Conservation (phyloP, 2,888 invertebrate species). For the Chalcosyrphus nemorum region DNA sequence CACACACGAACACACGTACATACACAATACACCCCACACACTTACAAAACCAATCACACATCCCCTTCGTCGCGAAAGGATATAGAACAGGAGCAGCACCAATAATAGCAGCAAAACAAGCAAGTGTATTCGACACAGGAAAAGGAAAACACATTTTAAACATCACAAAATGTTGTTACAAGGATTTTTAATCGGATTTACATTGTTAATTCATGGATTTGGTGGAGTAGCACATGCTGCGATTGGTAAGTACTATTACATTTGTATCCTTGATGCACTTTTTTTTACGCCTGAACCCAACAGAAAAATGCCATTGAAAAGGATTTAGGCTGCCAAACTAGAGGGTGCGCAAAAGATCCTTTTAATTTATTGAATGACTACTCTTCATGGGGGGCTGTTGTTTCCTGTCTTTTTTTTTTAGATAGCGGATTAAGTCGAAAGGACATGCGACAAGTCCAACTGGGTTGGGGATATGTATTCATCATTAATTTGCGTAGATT, state of each 20-base stretch:
- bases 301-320: neutral
- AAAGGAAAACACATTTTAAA: slow-evolving; percentile 71
- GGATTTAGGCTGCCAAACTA: slow-evolving; percentile 31
- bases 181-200: slow-evolving; percentile 78
- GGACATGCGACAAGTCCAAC: neutral
- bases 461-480: neutral
- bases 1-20: slow-evolving; percentile 27
- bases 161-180: slow-evolving; percentile 73
- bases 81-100: slow-evolving; percentile 33
- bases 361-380: slow-evolving; percentile 20
- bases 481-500: neutral
- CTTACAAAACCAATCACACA: neutral
- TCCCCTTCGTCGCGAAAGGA: slow-evolving; percentile 31
- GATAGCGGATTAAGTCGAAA: neutral
- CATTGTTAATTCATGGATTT: slow-evolving; percentile 77
- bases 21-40: neutral
- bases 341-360: neutral
- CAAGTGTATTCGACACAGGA: slow-evolving; percentile 65
- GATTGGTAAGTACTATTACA: slow-evolving; percentile 77
- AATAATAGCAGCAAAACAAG: slow-evolving; percentile 60
- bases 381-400: neutral
- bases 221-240: slow-evolving; percentile 76
- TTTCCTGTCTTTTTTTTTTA: neutral
- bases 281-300: too few species aligned
- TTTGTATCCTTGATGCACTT: slow-evolving; percentile 15